phyloP scores from a whole-genome alignment of 2,113 vertebrate species.

The Otolemur garnettii region DNA sequence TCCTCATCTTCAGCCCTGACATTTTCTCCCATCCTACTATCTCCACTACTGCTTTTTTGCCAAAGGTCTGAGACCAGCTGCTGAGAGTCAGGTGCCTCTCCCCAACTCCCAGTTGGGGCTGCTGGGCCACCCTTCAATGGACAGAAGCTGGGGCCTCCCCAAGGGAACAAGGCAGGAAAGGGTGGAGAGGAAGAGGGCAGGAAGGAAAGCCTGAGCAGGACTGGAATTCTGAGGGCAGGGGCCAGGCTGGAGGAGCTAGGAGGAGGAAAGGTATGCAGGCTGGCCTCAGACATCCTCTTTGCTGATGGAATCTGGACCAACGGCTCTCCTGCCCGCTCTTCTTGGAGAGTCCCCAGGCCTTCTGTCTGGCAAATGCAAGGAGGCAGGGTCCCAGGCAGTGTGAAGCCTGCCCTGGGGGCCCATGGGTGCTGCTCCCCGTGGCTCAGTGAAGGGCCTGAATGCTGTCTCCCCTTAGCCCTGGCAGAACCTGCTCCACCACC shows the following conservation, averaged over 20 bases:
- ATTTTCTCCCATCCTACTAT: background rate
- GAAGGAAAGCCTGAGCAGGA: constrained; percentile 49
- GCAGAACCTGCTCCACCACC: background rate
- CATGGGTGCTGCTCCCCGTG: background rate
- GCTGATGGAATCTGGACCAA: background rate
- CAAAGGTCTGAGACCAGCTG: constrained; percentile 62
- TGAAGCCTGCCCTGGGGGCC: background rate
- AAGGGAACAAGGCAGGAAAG: constrained; percentile 65
- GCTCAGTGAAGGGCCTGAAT: background rate
- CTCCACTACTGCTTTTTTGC: background rate
- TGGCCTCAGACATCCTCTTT: background rate
- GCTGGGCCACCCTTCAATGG: background rate
- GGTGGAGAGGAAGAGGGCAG: constrained; percentile 57
- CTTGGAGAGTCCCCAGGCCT: background rate
- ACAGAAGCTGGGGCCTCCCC: background rate
- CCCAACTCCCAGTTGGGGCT: background rate
- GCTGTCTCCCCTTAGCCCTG: background rate
- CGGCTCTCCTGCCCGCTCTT: background rate
- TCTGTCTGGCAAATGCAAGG: background rate
- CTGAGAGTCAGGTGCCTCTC: background rate
- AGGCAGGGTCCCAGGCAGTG: background rate
- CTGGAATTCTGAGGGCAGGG: constrained; percentile 64
- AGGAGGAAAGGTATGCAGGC: background rate
- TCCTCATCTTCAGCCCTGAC: background rate
- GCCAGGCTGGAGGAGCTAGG: background rate